These are phyloP conservation scores for Podarcis cretensis DNA, from an alignment of 2,113 vertebrate genomes.

Conservation along the genomic window DNA sequence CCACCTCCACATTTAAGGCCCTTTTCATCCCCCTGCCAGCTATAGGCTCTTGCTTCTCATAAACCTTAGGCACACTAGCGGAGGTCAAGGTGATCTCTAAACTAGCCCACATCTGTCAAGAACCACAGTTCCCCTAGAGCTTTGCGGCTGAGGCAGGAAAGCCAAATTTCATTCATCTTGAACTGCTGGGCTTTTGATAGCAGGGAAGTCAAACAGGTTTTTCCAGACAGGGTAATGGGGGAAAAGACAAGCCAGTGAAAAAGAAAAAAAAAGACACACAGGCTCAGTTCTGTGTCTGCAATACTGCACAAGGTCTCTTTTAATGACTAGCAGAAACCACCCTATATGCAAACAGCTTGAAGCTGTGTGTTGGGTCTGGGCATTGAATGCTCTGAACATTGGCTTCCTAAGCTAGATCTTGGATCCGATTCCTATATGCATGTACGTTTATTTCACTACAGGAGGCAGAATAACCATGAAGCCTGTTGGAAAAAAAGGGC, in stretches of 20 bases:
- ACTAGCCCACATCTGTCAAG: neutral
- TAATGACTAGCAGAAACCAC: neutral
- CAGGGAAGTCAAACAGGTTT: neutral
- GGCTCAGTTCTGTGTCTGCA: neutral
- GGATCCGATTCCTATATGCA: neutral
- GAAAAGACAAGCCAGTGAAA: neutral
- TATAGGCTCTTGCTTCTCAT: neutral
- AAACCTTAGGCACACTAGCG: neutral
- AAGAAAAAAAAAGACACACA: neutral
- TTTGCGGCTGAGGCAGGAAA: neutral
- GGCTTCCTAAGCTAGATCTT: neutral
- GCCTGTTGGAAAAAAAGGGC: neutral
- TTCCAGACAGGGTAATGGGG: neutral
- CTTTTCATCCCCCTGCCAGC: neutral
- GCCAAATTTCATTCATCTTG: neutral
- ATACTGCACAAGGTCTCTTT: neutral
- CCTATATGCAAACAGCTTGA: neutral
- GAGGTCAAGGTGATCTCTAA: neutral
- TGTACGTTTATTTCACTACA: neutral
- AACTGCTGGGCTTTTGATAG: neutral
- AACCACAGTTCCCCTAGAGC: neutral
- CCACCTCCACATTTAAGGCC: neutral
- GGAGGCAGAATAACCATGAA: neutral
- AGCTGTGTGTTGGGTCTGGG: neutral
- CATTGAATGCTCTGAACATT: no score